A percentile compares a stretch with the other conserved stretches of the same genome.
Conservation (phyloP, 2,888 invertebrate species). For the Mesochorus sp. region DNA sequence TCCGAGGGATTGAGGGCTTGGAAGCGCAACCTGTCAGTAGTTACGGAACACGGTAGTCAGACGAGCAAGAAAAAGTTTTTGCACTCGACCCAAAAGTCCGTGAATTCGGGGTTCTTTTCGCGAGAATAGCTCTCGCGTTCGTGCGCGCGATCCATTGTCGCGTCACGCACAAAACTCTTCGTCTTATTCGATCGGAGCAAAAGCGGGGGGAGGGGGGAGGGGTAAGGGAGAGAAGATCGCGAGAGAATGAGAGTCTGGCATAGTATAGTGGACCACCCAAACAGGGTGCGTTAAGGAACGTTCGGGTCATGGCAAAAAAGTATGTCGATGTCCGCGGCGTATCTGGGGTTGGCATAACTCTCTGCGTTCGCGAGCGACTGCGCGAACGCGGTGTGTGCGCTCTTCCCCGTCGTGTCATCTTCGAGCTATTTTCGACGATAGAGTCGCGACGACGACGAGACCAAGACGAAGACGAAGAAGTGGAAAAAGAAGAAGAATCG, state of each 20-base stretch:
- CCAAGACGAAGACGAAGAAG: conserved; percentile 3
- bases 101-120: conserved; percentile 50
- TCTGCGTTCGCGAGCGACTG: conserved; percentile 13
- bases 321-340: conserved; percentile 62
- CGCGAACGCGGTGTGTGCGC: conserved; percentile 13
- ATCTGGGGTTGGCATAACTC: conserved; percentile 67
- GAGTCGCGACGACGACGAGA: conserved; percentile 37
- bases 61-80: conserved; percentile 23
- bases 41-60: conserved; percentile 50
- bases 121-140: conserved; percentile 37
- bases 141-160: conserved; percentile 48
- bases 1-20: background rate
- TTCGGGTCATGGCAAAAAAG: conserved; percentile 60
- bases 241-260: conserved; percentile 28
- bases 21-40: conserved; percentile 4
- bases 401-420: background rate
- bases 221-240: background rate
- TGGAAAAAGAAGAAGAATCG: conserved; percentile 7
- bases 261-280: conserved; percentile 64
- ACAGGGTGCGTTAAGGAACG: conserved; percentile 57
- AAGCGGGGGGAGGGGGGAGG: background rate
- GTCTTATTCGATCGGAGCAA: conserved; percentile 37
- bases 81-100: conserved; percentile 22
- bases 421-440: conserved; percentile 55
- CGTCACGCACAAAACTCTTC: conserved; percentile 53